Evolutionary conservation across 2,797 vertebrate species (phyloP), one percentile per base, ranked within the genome.

Genomic region (Poecile montanus): DNA sequence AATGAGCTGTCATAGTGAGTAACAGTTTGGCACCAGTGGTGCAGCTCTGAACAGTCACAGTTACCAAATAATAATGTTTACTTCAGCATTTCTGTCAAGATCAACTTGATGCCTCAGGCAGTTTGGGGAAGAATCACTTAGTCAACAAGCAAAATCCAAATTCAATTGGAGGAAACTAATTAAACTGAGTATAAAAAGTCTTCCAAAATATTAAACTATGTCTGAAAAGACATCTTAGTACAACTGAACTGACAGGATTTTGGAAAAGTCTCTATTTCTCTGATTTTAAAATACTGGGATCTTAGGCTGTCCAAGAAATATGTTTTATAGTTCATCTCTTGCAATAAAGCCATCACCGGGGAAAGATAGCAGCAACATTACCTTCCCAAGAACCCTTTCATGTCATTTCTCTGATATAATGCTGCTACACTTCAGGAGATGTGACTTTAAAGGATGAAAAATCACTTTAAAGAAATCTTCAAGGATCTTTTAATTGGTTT

Each of bases 11-110:
- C 95, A 94, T 16, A 89, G 74, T 1, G 0, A 80, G 84, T 77
- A 93, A 80, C 68, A 67, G 72, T 70, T 91, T n/a, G 11, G 93
- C 88, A 91, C 77, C 71, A 79, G 67, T 30, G 84, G 95, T 58
- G 88, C 11, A 3, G 65, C 78, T 88, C 86, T 47, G 77, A 92
- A 91, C 4, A 36, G 84, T 67, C 30, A 4, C 77, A 92, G 91
- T 84, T 65, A 87, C 94, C 81, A 89, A 88, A 93, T 87, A 90
- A 89, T 50, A 84, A 88, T 63, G 94, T 90, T 95, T 93, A 93
- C 80, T 90, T 91, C 95, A 94, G 93, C 94, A 82, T 93, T 95
- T 92, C 94, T 92, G 84, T 96, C 25, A 1, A 94, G 91, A 95
- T 80, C 74, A 91, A 61, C 86, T 89, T 85, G 94, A 87, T 0